Percentiles rank a stretch among this genome's conserved stretches.
phyloP scores from a whole-genome alignment of 2,113 vertebrate species.

The Notarius lentiginosus region DNA sequence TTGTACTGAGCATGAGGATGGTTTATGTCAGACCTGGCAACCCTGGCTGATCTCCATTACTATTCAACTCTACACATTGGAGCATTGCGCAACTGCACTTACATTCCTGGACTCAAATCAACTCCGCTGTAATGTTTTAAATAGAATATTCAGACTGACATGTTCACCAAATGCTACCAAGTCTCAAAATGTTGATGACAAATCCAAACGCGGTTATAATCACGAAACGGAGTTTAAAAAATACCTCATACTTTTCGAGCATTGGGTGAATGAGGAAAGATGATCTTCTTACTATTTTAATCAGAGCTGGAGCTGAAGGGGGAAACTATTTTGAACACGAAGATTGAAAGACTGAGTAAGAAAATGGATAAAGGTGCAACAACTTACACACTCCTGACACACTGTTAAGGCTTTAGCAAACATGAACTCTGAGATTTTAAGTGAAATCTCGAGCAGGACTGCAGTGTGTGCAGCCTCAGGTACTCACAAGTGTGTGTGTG shows the following conservation, averaged over 20 bases:
- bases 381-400: background rate
- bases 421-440: background rate
- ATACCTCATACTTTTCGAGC: background rate
- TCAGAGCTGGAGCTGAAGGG: background rate
- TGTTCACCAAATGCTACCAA: background rate
- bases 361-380: background rate
- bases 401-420: background rate
- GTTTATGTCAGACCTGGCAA: background rate
- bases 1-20: background rate
- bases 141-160: background rate
- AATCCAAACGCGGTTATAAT: background rate
- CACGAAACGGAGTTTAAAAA: background rate
- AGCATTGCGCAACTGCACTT: slow-evolving; percentile 29
- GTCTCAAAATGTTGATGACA: background rate
- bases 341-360: background rate
- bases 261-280: slow-evolving; percentile 20
- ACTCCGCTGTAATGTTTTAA: background rate
- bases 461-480: background rate
- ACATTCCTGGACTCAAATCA: slow-evolving; percentile 23
- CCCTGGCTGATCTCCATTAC: background rate
- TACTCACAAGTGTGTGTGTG: background rate
- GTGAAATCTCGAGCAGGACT: background rate
- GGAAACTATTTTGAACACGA: background rate
- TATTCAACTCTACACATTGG: background rate
- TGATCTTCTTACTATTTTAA: slow-evolving; percentile 25